Conservation (phyloP, 2,113 vertebrate genomes). For the Gorsachius goisagi region DNA sequence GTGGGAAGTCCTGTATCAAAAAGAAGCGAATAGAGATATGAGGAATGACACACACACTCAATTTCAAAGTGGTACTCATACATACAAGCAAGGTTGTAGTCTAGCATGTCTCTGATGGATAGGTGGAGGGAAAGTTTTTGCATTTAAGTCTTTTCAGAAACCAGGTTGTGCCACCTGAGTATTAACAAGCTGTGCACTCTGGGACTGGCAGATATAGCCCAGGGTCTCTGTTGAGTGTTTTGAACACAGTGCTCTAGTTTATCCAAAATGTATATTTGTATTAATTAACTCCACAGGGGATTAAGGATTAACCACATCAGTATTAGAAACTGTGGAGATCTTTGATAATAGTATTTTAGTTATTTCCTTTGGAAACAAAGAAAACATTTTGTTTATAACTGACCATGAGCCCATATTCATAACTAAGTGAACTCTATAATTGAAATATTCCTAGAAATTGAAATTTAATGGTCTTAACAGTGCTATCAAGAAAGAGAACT, state of each 20-base stretch:
- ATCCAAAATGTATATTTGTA: neutral
- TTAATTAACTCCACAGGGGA: neutral
- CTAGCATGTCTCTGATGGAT: neutral
- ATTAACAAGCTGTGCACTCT: neutral
- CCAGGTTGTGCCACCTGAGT: neutral
- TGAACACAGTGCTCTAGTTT: neutral
- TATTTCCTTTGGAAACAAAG: neutral
- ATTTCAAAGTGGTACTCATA: neutral
- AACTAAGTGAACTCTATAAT: neutral
- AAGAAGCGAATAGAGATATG: neutral
- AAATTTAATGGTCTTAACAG: neutral
- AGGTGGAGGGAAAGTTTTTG: neutral
- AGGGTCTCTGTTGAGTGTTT: neutral
- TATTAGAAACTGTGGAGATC: neutral
- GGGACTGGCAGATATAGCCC: neutral
- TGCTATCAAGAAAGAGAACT: neutral
- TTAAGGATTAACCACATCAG: neutral
- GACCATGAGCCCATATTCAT: neutral
- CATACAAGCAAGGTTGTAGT: neutral
- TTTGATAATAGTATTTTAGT: neutral
- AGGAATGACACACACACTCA: neutral
- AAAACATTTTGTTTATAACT: neutral
- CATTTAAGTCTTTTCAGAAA: neutral
- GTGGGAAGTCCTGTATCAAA: neutral
- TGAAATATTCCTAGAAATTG: neutral